Base-by-base conservation (phyloP, 2,888 invertebrate species). In the Drosophila histrio region DNA sequence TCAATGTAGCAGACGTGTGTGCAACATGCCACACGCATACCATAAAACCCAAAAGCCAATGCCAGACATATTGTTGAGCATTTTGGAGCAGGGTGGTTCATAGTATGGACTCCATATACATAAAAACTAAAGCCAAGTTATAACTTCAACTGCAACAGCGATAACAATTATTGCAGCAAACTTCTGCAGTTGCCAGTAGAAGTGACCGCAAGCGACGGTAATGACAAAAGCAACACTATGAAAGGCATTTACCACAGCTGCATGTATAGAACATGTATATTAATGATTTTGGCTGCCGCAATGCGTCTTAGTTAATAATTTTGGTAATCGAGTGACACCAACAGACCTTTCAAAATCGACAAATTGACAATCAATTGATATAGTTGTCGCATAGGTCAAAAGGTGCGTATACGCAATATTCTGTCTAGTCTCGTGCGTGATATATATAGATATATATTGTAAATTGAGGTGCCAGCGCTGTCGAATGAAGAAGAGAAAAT, bases 211-310 rank as follows among this genome's bases (percentile, higher is more conserved):
- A 28, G 38, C 58, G 32, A 11, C 53, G 38, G 9, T 56, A 52
- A 11, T 6, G 21, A 22, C 44, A 30, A 17, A n/a, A 21, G 1
- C 28, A 43, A 49, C 30, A 21, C 8, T 19, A 32, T 30, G 17
- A 36, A 17, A 36, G 17, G 7, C 44, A 50, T 53, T 22, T 17
- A 52, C 61, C 63, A 43, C 61, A 65, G 28, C 30, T 53, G 50
- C 38, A n/a, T n/a, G n/a, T n/a, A n/a, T n/a, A n/a, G n/a, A n/a
- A n/a, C 53, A 54, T n/a, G 50, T 52, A 56, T 41, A 69, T 80
- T 70, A 83, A 67, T 63, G 72, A 24, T 49, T 77, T 77, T 41
- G 70, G 74, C 59, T 73, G 71, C 59, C 71, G 65, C 84, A 80
- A 56, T 84, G 81, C 78, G 78, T 77, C 84, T 61, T 57, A 58